phyloP scores from a whole-genome alignment of 2,113 vertebrate species.

The Gallinago media region DNA sequence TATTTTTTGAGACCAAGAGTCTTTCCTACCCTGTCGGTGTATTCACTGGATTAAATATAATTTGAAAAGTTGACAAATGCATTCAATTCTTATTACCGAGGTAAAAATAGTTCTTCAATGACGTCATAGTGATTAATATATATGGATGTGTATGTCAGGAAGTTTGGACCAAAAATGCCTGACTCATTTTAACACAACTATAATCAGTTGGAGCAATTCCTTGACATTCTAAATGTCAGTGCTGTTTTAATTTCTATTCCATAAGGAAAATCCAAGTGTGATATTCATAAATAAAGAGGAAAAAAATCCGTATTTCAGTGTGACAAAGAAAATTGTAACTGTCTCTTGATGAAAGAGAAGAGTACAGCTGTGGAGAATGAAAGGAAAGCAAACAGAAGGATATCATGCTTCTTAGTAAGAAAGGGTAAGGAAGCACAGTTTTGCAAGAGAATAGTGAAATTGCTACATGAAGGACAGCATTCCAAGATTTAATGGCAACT shows the following conservation, averaged over 20 bases:
- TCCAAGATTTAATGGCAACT: background rate
- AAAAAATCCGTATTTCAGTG: background rate
- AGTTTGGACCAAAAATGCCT: constrained; percentile 30
- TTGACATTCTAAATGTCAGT: constrained; percentile 43
- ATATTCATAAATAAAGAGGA: constrained; percentile 22
- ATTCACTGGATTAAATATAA: constrained; percentile 8
- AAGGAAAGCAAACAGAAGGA: constrained; percentile 26
- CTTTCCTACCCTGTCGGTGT: background rate
- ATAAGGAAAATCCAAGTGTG: constrained; percentile 4
- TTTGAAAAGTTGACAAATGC: constrained; percentile 26
- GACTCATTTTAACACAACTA: constrained; percentile 39
- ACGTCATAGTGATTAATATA: constrained; percentile 44
- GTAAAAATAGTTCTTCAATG: constrained; percentile 30
- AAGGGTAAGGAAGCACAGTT: background rate
- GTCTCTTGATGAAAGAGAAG: constrained; percentile 7
- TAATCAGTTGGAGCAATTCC: constrained; percentile 26
- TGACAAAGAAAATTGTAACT: constrained; percentile 31
- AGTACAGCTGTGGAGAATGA: constrained; percentile 38
- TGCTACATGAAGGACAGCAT: background rate
- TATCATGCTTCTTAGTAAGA: constrained; percentile 38
- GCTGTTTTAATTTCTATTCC: constrained; percentile 33
- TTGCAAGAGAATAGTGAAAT: background rate
- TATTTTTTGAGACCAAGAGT: background rate
- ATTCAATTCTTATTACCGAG: background rate
- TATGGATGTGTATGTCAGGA: constrained; percentile 32